phyloP scores from a whole-genome alignment of 1,140 invertebrate genomes.

The Drosophila eugracilis region DNA sequence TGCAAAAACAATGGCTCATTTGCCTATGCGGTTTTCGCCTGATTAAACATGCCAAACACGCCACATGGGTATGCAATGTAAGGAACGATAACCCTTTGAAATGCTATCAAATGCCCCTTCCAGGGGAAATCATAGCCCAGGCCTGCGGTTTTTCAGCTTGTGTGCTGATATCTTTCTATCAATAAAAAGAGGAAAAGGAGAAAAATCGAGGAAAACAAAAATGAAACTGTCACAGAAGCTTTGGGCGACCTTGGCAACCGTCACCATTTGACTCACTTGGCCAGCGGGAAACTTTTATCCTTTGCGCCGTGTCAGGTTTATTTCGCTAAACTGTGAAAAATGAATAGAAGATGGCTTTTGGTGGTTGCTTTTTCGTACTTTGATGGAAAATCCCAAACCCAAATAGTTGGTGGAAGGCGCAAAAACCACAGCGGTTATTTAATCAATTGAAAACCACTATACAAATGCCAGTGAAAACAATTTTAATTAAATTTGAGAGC shows the following conservation, averaged over 20 bases:
- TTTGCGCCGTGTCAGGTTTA: conserved; percentile 27
- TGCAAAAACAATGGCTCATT: conserved; percentile 54
- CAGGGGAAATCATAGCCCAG: conserved; percentile 16
- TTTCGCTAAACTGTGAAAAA: conserved; percentile 32
- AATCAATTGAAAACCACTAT: conserved; percentile 38
- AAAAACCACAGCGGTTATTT: conserved; percentile 17
- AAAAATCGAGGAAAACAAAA: conserved; percentile 10
- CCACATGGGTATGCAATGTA: conserved; percentile 17
- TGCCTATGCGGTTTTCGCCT: conserved; percentile 61
- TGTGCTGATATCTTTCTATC: conserved; percentile 19
- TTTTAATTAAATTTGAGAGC: conserved; percentile 56
- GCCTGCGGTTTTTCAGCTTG: conserved; percentile 14
- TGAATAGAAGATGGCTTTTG: no score
- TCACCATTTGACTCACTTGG: conserved; percentile 9
- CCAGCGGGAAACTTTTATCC: conserved; percentile 10
- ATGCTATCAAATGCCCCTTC: conserved; percentile 51
- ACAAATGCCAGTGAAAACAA: conserved; percentile 31
- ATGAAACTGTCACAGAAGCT: conserved; percentile 35
- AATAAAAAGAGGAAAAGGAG: no score
- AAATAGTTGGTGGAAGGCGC: not conserved
- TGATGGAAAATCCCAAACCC: conserved; percentile 3
- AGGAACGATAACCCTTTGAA: conserved; percentile 47
- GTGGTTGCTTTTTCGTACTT: not conserved
- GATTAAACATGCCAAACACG: conserved; percentile 70
- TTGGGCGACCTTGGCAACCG: conserved; percentile 42